Evolutionary conservation across 2,797 vertebrate species (phyloP), one percentile per base, ranked within the genome.

Genomic region (Mallotus villosus): DNA sequence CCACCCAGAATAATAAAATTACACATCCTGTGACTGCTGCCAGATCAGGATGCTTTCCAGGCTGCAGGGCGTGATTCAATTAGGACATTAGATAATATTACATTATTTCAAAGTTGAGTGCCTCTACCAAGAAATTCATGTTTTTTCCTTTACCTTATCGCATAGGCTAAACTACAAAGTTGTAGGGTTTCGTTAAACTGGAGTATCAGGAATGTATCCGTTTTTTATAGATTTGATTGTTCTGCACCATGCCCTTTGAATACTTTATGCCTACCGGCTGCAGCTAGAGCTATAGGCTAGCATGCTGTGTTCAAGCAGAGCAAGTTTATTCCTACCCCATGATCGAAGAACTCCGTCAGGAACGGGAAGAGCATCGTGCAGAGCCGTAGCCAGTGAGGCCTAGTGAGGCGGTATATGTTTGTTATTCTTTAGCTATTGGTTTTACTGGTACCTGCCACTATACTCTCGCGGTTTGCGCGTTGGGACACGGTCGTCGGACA

Each of bases 281-380:
- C 41, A 46, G 41, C 41, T 46, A 46, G 41, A 46, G 41, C 41
- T 46, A 55, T 55, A 55, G 51, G 51, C 51, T 55, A 55, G 51
- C 51, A 17, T 55, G 19, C 19, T n/a, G 16, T n/a, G 19, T 55
- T 55, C 51, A n/a, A 55, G 51, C 51, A 55, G 51, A 55, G 51
- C 81, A 41, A 83, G 53, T 72, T 72, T 1, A 63, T 66, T 58
- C 90, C 90, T 88, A 90, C 90, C 91, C 87, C 88, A 64, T 88
- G 87, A 73, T 90, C 85, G 74, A 90, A 74, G 84, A 92, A 87
- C 85, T 84, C 78, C 90, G 85, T 55, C 51, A 55, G 90, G 87
- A 92, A 88, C 85, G 89, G 90, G 72, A 89, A 86, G 87, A 89
- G 81, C 91, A 89, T 91, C 14, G 82, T 89, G 81, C 81, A 67